These are phyloP conservation scores for Caenorhabditis inopinata DNA, from an alignment of 1,140 invertebrate species.

Conservation along the genomic window DNA sequence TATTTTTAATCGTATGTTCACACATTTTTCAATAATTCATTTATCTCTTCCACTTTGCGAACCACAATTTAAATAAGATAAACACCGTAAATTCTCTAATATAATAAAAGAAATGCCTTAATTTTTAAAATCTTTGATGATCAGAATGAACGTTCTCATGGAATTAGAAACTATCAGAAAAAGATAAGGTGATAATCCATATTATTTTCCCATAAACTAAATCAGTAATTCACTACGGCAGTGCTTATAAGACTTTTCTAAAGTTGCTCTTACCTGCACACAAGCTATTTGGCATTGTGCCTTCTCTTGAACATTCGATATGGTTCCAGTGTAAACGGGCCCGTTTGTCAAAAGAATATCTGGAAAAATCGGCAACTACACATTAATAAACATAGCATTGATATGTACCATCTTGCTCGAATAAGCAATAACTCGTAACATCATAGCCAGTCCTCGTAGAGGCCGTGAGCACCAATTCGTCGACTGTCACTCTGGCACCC, in stretches of 20 bases:
- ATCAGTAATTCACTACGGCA: too few species aligned
- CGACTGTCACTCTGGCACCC: slow-evolving; percentile 1
- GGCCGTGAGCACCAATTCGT: slow-evolving; percentile 13
- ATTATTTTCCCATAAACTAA: too few species aligned
- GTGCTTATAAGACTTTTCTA: background rate
- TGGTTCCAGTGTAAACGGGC: slow-evolving; percentile 13
- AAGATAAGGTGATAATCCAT: background rate
- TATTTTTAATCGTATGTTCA: too few species aligned
- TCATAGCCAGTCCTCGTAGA: slow-evolving; percentile 36
- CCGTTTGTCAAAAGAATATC: slow-evolving; percentile 32
- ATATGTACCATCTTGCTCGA: slow-evolving; percentile 6
- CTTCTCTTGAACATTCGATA: slow-evolving; percentile 23
- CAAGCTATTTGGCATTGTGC: slow-evolving; percentile 19
- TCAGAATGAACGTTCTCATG: too few species aligned
- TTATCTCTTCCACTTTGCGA: too few species aligned
- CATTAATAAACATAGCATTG: background rate
- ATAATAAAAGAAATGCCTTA: too few species aligned
- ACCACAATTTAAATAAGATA: too few species aligned
- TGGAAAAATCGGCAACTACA: background rate
- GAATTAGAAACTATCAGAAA: too few species aligned
- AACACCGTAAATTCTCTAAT: too few species aligned
- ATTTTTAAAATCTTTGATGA: too few species aligned
- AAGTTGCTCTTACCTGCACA: background rate
- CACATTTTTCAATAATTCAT: too few species aligned
- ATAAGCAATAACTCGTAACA: slow-evolving; percentile 35